Conservation (phyloP, 2,888 invertebrate genomes). For the Acronicta alni region DNA sequence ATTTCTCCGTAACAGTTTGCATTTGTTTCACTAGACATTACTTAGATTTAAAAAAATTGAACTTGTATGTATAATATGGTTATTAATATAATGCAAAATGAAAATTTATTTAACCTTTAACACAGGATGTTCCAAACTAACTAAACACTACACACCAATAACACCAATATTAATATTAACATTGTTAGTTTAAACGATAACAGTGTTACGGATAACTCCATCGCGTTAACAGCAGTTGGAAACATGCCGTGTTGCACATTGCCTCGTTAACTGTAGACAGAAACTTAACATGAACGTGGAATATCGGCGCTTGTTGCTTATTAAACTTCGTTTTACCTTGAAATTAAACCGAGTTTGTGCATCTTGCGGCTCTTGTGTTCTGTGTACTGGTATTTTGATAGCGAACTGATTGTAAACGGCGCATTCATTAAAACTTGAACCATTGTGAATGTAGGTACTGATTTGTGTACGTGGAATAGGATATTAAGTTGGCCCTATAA, state of each 20-base stretch:
- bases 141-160: constrained; percentile 42
- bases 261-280: constrained; percentile 69
- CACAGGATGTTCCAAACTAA: constrained; percentile 34
- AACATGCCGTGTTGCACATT: constrained; percentile 69
- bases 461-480: neutral
- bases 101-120: constrained; percentile 6
- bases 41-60: no score
- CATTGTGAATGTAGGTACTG: constrained; percentile 27
- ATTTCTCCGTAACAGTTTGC: no score
- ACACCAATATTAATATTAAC: constrained; percentile 53
- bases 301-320: constrained; percentile 75
- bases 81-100: neutral
- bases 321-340: constrained; percentile 75
- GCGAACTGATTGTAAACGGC: constrained; percentile 48
- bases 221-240: constrained; percentile 69
- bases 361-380: constrained; percentile 43
- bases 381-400: constrained; percentile 33
- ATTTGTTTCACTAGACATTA: no score
- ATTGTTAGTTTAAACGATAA: constrained; percentile 61
- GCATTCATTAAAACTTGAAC: constrained; percentile 51
- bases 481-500: constrained; percentile 4
- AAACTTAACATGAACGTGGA: constrained; percentile 63
- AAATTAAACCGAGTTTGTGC: constrained; percentile 51
- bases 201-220: constrained; percentile 58
- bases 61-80: no score